These are phyloP conservation scores for Paramisgurnus dabryanus DNA, from an alignment of 2,113 vertebrate genomes.

Conservation along the genomic window DNA sequence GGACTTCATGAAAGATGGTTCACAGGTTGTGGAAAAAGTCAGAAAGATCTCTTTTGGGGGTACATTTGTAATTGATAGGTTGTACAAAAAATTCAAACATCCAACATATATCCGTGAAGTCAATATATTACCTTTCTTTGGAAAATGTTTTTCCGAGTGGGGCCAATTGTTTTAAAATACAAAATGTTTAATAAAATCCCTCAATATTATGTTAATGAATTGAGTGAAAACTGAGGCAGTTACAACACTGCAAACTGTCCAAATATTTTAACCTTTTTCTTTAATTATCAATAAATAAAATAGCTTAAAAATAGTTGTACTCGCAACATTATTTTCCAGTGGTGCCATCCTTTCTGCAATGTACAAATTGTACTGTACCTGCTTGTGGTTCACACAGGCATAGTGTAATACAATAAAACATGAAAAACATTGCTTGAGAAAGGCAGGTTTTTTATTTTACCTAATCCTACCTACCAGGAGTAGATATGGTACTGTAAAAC, in stretches of 20 bases:
- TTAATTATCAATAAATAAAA: not conserved
- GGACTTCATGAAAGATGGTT: constrained; percentile 9
- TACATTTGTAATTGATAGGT: constrained; percentile 27
- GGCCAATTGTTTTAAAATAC: constrained; percentile 65
- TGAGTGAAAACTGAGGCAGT: not conserved
- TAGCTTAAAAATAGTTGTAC: not conserved
- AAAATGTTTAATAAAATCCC: constrained; percentile 43
- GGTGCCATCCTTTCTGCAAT: not conserved
- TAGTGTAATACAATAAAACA: not conserved
- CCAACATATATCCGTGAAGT: not conserved
- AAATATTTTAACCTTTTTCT: not conserved
- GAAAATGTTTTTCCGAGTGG: constrained; percentile 51
- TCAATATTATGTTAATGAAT: not conserved
- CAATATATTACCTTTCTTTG: constrained; percentile 15
- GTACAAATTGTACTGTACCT: not conserved
- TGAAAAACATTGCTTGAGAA: not conserved
- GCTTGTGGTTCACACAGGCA: not conserved
- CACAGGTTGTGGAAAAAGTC: constrained; percentile 16
- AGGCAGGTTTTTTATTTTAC: not conserved
- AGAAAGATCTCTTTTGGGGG: not conserved
- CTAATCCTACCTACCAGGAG: constrained; percentile 59
- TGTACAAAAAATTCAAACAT: not conserved
- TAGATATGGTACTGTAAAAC: constrained; percentile 48
- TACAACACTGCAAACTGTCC: not conserved
- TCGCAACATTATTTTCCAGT: not conserved